Evolutionary conservation across 2,888 invertebrate genomes (phyloP).

Genomic region (Athripsodes cinereus): DNA sequence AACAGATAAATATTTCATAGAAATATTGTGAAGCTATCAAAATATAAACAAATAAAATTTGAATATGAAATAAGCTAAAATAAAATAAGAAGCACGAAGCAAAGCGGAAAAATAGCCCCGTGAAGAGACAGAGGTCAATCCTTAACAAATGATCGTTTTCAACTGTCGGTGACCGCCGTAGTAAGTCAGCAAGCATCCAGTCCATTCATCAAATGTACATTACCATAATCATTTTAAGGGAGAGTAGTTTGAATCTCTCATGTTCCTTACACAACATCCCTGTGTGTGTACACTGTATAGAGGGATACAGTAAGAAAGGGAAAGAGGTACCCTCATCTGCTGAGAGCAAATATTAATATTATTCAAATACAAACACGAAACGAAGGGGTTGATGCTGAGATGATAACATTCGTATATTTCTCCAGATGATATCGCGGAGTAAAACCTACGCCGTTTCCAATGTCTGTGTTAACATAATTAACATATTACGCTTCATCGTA

Average conservation of each 20-base stretch:
- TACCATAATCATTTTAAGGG: conserved; percentile 4
- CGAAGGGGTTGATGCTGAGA: neutral
- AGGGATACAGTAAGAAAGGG: neutral
- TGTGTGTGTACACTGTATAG: neutral
- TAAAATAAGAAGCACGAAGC: conserved; percentile 8
- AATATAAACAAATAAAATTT: neutral
- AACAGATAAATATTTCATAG: neutral
- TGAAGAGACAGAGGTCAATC: conserved; percentile 16
- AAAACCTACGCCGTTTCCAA: neutral
- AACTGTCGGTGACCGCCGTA: conserved; percentile 8
- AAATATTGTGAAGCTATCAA: neutral
- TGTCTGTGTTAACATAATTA: too few relatives aligned
- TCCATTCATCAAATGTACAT: neutral
- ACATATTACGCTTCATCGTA: too few relatives aligned
- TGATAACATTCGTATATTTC: conserved; percentile 4
- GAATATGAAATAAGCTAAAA: neutral
- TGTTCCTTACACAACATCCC: neutral
- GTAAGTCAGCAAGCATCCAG: neutral
- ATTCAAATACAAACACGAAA: conserved; percentile 22
- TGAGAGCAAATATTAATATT: conserved; percentile 22
- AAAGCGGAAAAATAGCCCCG: conserved; percentile 16
- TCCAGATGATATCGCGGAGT: neutral
- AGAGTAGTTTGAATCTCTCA: neutral
- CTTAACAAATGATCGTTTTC: conserved; percentile 10
- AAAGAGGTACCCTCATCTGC: conserved; percentile 3